Evolutionary conservation across 2,113 vertebrate species (phyloP).

Genomic region (Esox niger): DNA sequence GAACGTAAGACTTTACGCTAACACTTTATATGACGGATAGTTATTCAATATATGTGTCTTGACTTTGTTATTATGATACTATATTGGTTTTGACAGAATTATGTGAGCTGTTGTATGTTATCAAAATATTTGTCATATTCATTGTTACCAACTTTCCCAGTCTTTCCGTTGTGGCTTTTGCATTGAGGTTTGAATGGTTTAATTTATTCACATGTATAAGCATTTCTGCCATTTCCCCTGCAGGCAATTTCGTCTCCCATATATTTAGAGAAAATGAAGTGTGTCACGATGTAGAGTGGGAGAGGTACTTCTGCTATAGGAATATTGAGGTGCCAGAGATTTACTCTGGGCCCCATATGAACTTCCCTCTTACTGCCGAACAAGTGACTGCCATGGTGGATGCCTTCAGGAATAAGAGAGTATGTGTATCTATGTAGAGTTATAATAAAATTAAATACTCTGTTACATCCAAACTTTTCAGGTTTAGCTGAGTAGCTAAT

Average conservation of each 20-base stretch:
- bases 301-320: constrained; percentile 77
- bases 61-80: too few relatives aligned
- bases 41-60: too few relatives aligned
- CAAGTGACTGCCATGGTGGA: constrained; percentile 84
- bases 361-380: constrained; percentile 84
- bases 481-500: neutral
- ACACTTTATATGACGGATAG: too few relatives aligned
- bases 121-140: too few relatives aligned
- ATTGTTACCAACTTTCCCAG: too few relatives aligned
- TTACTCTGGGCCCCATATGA: constrained; percentile 84
- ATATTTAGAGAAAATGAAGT: constrained; percentile 82
- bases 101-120: too few relatives aligned
- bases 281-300: constrained; percentile 74
- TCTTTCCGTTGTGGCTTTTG: neutral
- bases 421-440: constrained; percentile 56
- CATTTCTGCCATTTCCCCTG: neutral
- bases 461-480: neutral
- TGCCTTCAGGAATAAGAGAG: constrained; percentile 90
- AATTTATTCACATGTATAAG: neutral
- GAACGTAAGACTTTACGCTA: constrained; percentile 86
- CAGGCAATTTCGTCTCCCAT: constrained; percentile 86
- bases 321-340: constrained; percentile 80
- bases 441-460: neutral
- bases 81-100: too few relatives aligned
- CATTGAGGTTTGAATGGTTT: neutral